phyloP scores from a whole-genome alignment of 2,888 invertebrate species.

The Folsomia candida region DNA sequence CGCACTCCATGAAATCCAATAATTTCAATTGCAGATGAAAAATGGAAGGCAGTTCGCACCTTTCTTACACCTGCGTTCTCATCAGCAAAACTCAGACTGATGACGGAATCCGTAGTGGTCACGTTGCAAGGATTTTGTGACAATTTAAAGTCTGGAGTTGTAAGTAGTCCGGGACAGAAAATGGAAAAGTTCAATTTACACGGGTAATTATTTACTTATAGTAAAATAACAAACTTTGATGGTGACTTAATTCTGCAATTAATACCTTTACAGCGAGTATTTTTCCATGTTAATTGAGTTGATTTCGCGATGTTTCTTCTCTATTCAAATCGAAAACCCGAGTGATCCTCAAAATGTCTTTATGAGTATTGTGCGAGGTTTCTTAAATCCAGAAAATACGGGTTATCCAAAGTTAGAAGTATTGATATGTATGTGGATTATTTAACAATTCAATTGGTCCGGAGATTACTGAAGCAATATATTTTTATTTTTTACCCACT shows the following conservation, averaged over 20 bases:
- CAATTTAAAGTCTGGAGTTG: slow-evolving; percentile 12
- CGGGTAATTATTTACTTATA: slow-evolving; percentile 13
- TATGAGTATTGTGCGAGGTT: slow-evolving; percentile 21
- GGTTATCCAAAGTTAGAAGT: background rate
- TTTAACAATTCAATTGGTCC: background rate
- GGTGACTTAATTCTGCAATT: background rate
- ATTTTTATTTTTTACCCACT: too few species aligned
- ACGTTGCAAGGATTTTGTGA: slow-evolving; percentile 16
- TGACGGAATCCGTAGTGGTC: slow-evolving; percentile 31
- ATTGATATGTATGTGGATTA: slow-evolving; percentile 18
- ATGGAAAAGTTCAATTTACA: slow-evolving; percentile 26
- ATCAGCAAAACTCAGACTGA: slow-evolving; percentile 30
- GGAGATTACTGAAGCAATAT: background rate
- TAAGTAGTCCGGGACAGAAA: background rate
- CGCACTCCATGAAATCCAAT: too few species aligned
- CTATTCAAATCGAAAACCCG: slow-evolving; percentile 22
- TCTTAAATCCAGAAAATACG: background rate
- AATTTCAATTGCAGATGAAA: slow-evolving; percentile 26
- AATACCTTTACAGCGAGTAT: slow-evolving; percentile 7
- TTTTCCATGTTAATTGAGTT: slow-evolving; percentile 38
- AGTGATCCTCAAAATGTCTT: slow-evolving; percentile 19
- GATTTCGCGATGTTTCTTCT: slow-evolving; percentile 26
- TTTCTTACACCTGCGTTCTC: slow-evolving; percentile 29
- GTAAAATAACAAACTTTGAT: background rate
- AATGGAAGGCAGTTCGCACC: slow-evolving; percentile 36